Evolutionary conservation across 2,797 vertebrate species (phyloP).

Genomic region (Remorina albescens): DNA sequence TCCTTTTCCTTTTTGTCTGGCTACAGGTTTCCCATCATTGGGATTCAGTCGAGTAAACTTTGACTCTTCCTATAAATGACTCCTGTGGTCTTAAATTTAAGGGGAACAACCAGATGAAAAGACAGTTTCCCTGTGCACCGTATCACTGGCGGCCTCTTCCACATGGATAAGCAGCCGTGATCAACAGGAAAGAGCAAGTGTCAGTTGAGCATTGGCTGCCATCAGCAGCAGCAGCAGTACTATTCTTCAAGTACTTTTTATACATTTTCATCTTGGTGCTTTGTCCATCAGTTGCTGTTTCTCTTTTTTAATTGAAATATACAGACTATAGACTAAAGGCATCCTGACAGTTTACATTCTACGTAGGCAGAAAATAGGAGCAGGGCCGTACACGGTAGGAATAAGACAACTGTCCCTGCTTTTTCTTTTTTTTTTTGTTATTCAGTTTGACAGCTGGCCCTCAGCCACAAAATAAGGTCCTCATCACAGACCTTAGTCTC

Average conservation of each 20-base stretch:
- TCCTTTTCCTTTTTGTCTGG: conserved; percentile 13
- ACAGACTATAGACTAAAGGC: not conserved
- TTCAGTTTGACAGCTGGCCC: conserved; percentile 70
- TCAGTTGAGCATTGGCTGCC: conserved; percentile 36
- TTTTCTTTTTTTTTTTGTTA: conserved; percentile 72
- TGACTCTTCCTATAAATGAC: conserved; percentile 62
- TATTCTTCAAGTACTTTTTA: not conserved
- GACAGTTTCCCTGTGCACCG: conserved; percentile 47
- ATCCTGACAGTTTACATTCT: conserved; percentile 4
- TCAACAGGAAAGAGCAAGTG: conserved; percentile 53
- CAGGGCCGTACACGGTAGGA: conserved; percentile 18
- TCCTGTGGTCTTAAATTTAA: conserved; percentile 64
- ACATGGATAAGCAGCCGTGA: conserved; percentile 73
- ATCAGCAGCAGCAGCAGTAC: not conserved
- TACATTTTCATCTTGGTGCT: conserved; percentile 11
- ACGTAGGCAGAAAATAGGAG: conserved; percentile 18
- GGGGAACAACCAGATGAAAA: conserved; percentile 63
- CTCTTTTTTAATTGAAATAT: conserved; percentile 22
- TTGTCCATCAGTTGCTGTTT: not conserved
- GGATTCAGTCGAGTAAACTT: conserved; percentile 65
- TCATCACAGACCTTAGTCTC: conserved; percentile 53
- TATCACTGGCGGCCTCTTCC: conserved; percentile 68
- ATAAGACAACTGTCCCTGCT: conserved; percentile 54
- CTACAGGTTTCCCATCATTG: conserved; percentile 56
- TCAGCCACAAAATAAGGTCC: conserved; percentile 56